phyloP scores from a whole-genome alignment of 2,113 vertebrate genomes.

The Bos javanicus region DNA sequence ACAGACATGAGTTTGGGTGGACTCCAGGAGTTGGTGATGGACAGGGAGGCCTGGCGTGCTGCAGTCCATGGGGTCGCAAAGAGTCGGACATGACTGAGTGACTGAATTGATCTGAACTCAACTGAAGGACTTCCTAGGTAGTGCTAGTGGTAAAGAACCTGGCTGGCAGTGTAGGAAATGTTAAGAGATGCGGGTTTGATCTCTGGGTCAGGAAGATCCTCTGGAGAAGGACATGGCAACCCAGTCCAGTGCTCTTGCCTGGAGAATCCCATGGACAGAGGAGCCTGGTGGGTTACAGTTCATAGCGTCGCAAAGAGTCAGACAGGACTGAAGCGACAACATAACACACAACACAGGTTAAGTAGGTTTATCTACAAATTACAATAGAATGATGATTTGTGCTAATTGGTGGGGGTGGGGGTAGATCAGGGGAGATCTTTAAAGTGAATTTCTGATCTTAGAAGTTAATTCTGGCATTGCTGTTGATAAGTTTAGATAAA shows the following conservation, averaged over 20 bases:
- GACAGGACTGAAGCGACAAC: not conserved
- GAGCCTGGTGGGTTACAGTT: not conserved
- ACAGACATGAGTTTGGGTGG: not conserved
- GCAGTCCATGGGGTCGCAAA: not conserved
- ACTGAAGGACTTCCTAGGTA: not conserved
- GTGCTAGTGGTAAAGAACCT: not conserved
- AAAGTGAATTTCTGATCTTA: not conserved
- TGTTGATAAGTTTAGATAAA: not conserved
- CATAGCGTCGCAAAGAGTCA: not conserved
- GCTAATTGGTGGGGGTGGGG: not conserved
- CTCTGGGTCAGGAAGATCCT: not conserved
- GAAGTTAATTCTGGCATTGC: not conserved
- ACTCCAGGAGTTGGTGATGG: not conserved
- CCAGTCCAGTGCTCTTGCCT: not conserved
- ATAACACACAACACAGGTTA: not conserved
- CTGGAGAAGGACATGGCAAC: not conserved
- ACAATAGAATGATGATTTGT: not conserved
- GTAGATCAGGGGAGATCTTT: not conserved
- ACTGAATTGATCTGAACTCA: not conserved
- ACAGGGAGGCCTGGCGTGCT: not conserved
- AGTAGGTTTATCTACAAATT: not conserved
- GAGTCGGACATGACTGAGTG: accelerated
- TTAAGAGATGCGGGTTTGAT: not conserved
- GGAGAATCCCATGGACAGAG: not conserved
- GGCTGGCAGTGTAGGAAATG: not conserved